Base-by-base conservation (phyloP, 2,888 invertebrate species). In the Caenorhabditis japonica region DNA sequence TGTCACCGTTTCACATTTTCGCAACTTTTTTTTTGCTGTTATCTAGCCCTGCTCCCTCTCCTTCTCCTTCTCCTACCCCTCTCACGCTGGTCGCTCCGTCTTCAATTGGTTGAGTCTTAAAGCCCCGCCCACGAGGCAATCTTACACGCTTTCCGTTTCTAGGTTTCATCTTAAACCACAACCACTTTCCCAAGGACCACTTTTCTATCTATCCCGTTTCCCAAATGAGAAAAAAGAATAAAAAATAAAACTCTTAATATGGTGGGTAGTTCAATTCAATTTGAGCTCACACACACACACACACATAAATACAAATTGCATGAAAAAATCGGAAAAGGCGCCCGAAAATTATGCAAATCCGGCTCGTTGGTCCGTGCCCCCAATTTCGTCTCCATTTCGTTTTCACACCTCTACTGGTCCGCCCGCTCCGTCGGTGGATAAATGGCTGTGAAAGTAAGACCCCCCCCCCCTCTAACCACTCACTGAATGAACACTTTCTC, bases 41-140 rank as follows among this genome's bases (percentile, higher is more conserved):
- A n/a, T n/a, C n/a, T 7, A 10, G 5, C 30, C 30, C 10, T 30
- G 5, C 30, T 30, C 30, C 30, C 10, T 30, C 10, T 30, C 30
- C 10, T 30, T 30, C 30, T 30, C 30, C 30, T 7, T 30, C 10
- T 30, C 30, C 10, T 30, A 5, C 30, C 30, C 30, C 30, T 30
- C 30, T n/a, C 30, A 30, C n/a, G 47, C 52, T 27, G 49, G 27
- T 51, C 62, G 49, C 52, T 59, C 52, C 64, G 10, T 60, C 61
- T 51, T 61, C 73, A 66, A 73, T 73, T 73, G 73, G 73, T 66
- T 55, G 64, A 59, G 51, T 58, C 66, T 58, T 55, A 52, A 59
- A 71, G 41, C 73, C 56, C 55, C 73, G 73, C 73, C 73, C 56
- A 55, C 60, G 56, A 56, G n/a, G 41, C 66, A 56, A 66, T 66